Percentiles rank a stretch among this genome's conserved stretches.
These are phyloP conservation scores for Gymnopithys bicolor DNA, from an alignment of 2,797 vertebrate genomes.

Conservation along the genomic window DNA sequence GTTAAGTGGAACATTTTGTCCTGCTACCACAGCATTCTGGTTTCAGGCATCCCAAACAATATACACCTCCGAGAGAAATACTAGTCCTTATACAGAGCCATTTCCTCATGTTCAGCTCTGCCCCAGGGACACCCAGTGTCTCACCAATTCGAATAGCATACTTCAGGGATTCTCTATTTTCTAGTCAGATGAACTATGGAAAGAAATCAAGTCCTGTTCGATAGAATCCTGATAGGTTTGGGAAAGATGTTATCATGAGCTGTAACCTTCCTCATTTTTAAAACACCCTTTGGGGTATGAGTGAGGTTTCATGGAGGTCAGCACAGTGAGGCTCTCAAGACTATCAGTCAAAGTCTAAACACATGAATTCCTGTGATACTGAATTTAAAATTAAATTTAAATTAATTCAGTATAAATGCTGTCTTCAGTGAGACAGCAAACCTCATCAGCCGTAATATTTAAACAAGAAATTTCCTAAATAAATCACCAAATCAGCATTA, in stretches of 20 bases:
- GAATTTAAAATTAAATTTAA: not conserved
- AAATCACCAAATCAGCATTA: not conserved
- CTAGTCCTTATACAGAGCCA: not conserved
- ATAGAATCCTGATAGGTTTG: not conserved
- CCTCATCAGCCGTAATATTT: not conserved
- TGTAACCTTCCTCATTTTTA: not conserved
- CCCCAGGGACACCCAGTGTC: fast-evolving
- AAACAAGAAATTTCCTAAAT: not conserved
- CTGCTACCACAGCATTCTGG: not conserved
- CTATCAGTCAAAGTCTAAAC: not conserved
- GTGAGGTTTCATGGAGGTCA: not conserved
- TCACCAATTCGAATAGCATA: not conserved
- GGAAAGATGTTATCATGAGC: not conserved
- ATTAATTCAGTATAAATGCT: not conserved
- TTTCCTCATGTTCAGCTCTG: not conserved
- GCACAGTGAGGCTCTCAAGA: not conserved
- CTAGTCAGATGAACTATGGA: not conserved
- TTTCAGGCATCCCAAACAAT: not conserved
- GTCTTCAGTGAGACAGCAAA: not conserved
- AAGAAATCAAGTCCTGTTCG: not conserved
- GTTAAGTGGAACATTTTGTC: not conserved
- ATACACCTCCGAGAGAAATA: not conserved
- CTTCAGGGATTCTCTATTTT: not conserved
- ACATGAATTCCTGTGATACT: not conserved
- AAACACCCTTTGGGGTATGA: not conserved